These are phyloP conservation scores for Ophioderma brevispina DNA, from an alignment of 35 echinoderm and acorn worm genomes.

Conservation along the genomic window DNA sequence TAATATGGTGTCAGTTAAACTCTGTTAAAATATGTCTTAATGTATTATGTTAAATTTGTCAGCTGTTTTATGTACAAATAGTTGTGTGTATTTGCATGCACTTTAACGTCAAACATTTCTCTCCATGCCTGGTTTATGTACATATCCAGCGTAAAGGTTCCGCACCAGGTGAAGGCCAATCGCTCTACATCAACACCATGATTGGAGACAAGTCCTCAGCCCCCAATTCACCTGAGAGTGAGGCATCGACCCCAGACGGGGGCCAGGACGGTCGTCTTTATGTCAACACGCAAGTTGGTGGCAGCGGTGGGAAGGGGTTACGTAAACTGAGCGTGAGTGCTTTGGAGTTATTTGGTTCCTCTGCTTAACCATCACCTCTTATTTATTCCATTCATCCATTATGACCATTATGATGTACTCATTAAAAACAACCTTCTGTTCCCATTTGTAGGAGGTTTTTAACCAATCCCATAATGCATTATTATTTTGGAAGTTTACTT, in stretches of 20 bases:
- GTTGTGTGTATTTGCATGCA: not conserved
- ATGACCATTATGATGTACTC: too few relatives aligned
- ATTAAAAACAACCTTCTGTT: too few relatives aligned
- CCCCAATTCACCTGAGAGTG: not conserved
- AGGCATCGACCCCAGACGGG: not conserved
- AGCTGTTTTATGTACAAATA: not conserved
- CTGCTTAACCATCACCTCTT: too few relatives aligned
- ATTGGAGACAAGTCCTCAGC: not conserved
- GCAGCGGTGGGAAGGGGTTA: not conserved
- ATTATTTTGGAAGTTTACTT: too few relatives aligned
- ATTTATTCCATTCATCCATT: too few relatives aligned
- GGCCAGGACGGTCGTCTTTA: not conserved
- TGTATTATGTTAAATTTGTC: not conserved
- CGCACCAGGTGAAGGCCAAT: not conserved
- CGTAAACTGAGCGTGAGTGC: not conserved
- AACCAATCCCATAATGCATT: too few relatives aligned
- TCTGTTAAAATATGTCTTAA: too few relatives aligned
- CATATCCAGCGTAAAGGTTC: too few relatives aligned
- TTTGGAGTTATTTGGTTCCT: too few relatives aligned
- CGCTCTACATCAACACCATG: not conserved
- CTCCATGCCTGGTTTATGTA: slow-evolving; percentile 1
- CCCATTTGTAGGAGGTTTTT: too few relatives aligned
- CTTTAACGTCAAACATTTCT: not conserved
- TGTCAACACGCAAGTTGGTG: not conserved
- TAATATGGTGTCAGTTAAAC: too few relatives aligned